A percentile compares a stretch with the other conserved stretches of the same genome.
Evolutionary conservation across 1,140 invertebrate species (phyloP).

Genomic region (Galleria mellonella): DNA sequence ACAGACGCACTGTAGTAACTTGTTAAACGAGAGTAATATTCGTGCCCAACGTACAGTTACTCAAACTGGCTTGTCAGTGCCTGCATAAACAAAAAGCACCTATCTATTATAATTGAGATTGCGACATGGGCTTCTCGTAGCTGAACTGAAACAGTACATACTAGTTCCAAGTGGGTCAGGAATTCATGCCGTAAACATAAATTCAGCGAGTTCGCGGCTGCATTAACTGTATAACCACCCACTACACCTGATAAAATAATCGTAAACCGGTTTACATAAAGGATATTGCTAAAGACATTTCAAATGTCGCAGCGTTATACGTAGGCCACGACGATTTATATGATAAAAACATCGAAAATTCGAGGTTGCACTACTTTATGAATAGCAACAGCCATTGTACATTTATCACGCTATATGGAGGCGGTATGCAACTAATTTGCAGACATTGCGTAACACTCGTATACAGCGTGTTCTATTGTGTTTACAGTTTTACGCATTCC

Average conservation of each 20-base stretch:
- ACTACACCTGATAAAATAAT: constrained; percentile 40
- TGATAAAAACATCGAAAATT: too few relatives aligned
- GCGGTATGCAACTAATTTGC: background rate
- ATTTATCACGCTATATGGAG: background rate
- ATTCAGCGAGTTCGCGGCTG: constrained; percentile 19
- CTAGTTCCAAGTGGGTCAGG: constrained; percentile 57
- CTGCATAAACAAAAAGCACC: too few relatives aligned
- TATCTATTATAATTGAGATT: constrained; percentile 26
- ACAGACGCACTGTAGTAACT: too few relatives aligned
- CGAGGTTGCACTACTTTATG: background rate
- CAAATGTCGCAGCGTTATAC: too few relatives aligned
- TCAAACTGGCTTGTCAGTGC: too few relatives aligned
- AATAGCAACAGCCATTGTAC: background rate
- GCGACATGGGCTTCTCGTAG: constrained; percentile 33
- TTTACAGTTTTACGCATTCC: constrained; percentile 34
- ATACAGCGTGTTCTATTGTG: constrained; percentile 16
- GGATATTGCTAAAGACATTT: too few relatives aligned
- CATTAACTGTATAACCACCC: constrained; percentile 19
- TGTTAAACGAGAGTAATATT: too few relatives aligned
- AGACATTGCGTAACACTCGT: constrained; percentile 5
- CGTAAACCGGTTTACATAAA: constrained; percentile 37
- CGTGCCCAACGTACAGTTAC: too few relatives aligned
- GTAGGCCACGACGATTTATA: too few relatives aligned
- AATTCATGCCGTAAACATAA: constrained; percentile 49
- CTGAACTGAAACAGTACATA: constrained; percentile 41